A percentile compares a stretch with the other conserved stretches of the same genome.
These are phyloP conservation scores for Melanogrammus aeglefinus DNA, from an alignment of 2,797 vertebrate genomes.

Conservation along the genomic window DNA sequence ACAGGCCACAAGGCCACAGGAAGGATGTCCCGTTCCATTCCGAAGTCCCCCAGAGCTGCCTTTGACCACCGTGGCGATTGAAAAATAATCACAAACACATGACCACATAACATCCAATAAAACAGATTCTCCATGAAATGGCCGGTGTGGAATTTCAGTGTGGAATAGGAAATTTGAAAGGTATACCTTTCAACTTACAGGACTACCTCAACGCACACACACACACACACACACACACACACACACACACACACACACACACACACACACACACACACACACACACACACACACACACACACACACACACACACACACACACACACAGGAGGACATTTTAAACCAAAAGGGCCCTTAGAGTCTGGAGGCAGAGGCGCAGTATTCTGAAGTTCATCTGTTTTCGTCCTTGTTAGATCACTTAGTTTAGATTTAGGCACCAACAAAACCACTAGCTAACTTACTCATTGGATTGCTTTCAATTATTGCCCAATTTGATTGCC, in stretches of 20 bases:
- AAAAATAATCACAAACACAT: neutral
- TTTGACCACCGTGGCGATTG: slow-evolving; percentile 4
- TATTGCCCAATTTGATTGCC: neutral
- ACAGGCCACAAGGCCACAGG: slow-evolving; percentile 21
- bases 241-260: no score
- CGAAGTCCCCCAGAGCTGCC: neutral
- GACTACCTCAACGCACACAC: neutral
- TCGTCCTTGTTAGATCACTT: no score
- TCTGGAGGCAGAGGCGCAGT: no score
- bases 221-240: no score
- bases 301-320: no score
- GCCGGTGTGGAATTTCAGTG: neutral
- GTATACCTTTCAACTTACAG: neutral
- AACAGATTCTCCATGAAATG: neutral
- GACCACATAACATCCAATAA: neutral
- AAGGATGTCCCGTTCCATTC: slow-evolving; percentile 10
- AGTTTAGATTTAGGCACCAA: neutral
- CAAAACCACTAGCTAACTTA: neutral
- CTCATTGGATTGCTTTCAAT: neutral
- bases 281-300: no score
- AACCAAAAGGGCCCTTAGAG: no score
- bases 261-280: no score
- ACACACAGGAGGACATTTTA: no score
- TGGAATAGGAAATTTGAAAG: neutral
- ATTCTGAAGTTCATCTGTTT: no score